These are phyloP conservation scores for Monopterus albus DNA, from an alignment of 2,113 vertebrate genomes.

Conservation along the genomic window DNA sequence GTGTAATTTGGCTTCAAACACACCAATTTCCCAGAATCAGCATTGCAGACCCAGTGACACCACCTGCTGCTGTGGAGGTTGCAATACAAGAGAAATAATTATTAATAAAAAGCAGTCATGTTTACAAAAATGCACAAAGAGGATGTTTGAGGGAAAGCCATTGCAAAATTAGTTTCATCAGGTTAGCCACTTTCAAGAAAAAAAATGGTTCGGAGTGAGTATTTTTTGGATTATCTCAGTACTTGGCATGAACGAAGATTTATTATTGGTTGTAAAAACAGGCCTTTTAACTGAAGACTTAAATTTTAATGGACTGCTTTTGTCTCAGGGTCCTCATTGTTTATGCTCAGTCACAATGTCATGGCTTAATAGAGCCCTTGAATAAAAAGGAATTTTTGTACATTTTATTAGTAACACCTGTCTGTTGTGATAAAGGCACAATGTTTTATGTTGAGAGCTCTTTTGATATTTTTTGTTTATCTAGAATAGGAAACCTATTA, in stretches of 20 bases:
- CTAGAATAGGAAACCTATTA: background rate
- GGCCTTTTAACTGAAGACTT: background rate
- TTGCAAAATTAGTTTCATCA: too few relatives aligned
- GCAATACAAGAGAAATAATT: constrained; percentile 4
- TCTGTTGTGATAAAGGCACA: background rate
- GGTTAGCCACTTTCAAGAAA: too few relatives aligned
- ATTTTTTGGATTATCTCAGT: too few relatives aligned
- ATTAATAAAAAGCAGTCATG: background rate
- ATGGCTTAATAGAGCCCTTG: background rate
- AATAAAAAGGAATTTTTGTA: background rate
- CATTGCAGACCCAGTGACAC: constrained; percentile 24
- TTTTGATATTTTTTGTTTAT: background rate
- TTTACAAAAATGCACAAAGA: background rate
- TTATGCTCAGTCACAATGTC: background rate
- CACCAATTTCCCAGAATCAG: constrained; percentile 16
- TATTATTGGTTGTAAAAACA: too few relatives aligned
- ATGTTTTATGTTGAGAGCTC: background rate
- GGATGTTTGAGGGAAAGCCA: background rate
- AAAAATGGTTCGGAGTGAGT: background rate
- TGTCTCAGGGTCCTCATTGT: background rate
- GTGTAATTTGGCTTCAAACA: background rate
- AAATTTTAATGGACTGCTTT: constrained; percentile 6
- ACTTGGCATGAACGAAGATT: too few relatives aligned
- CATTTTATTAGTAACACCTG: background rate
- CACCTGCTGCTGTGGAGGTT: constrained; percentile 52